Evolutionary conservation across 2,888 invertebrate genomes (phyloP).

Genomic region (Tolmerus cingulatus): DNA sequence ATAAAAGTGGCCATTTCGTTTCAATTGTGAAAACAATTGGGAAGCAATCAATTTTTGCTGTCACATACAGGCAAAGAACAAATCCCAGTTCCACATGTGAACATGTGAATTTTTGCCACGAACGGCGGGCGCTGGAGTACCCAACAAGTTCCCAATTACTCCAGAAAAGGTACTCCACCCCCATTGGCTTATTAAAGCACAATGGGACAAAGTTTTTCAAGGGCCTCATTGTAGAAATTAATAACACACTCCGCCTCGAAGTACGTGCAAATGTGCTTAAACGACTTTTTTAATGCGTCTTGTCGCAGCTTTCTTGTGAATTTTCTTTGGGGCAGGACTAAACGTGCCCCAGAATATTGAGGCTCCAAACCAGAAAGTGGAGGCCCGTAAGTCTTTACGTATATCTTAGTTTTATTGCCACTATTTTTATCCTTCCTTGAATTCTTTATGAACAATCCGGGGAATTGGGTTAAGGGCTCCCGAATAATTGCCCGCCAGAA

Average conservation of each 20-base stretch:
- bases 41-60: background rate
- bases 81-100: background rate
- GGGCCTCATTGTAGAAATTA: background rate
- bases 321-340: background rate
- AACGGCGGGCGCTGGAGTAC: background rate
- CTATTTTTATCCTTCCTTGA: background rate
- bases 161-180: background rate
- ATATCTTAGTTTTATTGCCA: background rate
- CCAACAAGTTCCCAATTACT: background rate
- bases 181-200: background rate
- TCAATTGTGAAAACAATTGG: background rate
- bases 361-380: background rate
- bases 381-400: background rate
- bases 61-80: background rate
- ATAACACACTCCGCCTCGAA: background rate
- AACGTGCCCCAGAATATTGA: background rate
- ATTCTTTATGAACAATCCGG: background rate
- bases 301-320: background rate
- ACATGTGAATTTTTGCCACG: background rate
- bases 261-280: background rate
- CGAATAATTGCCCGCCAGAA: background rate
- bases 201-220: background rate
- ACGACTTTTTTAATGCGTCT: background rate
- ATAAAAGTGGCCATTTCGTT: background rate
- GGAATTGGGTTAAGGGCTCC: background rate